These are phyloP conservation scores for Coptodon bakossiorum DNA, from an alignment of 2,113 vertebrate genomes.

Conservation along the genomic window DNA sequence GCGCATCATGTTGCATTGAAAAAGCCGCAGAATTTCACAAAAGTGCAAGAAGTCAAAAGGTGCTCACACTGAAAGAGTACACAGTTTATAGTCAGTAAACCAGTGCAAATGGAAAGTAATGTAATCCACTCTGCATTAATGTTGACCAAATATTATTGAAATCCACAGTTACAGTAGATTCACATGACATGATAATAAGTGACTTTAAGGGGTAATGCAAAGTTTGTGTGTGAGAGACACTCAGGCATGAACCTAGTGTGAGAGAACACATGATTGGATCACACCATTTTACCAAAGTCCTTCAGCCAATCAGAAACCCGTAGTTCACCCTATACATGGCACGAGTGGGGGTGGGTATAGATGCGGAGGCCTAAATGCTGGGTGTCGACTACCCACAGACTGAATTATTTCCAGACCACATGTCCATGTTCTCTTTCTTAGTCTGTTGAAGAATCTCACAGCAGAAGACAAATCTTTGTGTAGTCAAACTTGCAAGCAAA, in stretches of 20 bases:
- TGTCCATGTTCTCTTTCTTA: not conserved
- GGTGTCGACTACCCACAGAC: conserved; percentile 19
- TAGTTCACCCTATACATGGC: not conserved
- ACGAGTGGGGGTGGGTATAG: not conserved
- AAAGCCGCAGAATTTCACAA: not conserved
- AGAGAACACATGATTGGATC: conserved; percentile 36
- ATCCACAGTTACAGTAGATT: conserved; percentile 12
- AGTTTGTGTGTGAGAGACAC: not conserved
- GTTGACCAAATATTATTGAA: not conserved
- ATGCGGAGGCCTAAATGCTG: conserved; percentile 13
- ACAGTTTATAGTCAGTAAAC: not conserved
- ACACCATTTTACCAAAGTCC: conserved; percentile 29
- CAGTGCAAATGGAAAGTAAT: not conserved
- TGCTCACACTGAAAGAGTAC: not conserved
- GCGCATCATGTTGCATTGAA: not conserved
- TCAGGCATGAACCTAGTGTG: not conserved
- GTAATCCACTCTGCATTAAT: not conserved
- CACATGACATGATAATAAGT: conserved; percentile 4
- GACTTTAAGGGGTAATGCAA: not conserved
- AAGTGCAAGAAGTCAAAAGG: not conserved
- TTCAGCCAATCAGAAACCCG: conserved; percentile 40
- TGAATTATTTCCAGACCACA: conserved; percentile 60
- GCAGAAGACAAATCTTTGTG: not conserved
- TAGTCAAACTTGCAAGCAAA: not conserved
- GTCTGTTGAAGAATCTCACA: not conserved